phyloP scores from a whole-genome alignment of 1,140 invertebrate genomes.

The Ips nitidus region DNA sequence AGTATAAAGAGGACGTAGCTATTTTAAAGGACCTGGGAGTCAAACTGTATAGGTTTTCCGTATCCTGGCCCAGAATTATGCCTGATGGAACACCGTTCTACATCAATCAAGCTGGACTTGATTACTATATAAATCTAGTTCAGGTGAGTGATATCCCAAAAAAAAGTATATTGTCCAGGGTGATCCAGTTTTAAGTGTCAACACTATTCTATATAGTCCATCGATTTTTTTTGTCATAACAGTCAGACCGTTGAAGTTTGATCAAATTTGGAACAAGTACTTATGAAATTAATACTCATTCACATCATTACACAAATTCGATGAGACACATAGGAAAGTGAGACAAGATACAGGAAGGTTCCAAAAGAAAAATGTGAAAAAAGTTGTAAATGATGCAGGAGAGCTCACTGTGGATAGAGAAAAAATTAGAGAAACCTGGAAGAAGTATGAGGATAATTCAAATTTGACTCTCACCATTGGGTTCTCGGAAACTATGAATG shows the following conservation, averaged over 20 bases:
- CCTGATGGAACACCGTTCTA: constrained; percentile 31
- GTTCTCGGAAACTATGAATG: too few species aligned
- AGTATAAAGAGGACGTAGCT: constrained; percentile 59
- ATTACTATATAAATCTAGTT: constrained; percentile 62
- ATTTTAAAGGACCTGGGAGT: constrained; percentile 56
- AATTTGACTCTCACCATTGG: too few species aligned
- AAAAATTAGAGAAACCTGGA: too few species aligned
- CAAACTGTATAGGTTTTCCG: constrained; percentile 59
- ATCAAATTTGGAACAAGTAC: too few species aligned
- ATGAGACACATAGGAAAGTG: too few species aligned
- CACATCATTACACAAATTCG: too few species aligned
- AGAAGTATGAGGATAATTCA: too few species aligned
- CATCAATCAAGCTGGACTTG: constrained; percentile 32
- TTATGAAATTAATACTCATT: not conserved
- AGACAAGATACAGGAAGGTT: too few species aligned
- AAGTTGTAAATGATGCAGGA: too few species aligned
- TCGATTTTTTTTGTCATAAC: not conserved
- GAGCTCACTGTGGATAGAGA: too few species aligned
- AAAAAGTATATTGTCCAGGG: not conserved
- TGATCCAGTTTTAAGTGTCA: not conserved
- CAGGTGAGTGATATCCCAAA: constrained; percentile 2
- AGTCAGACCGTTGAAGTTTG: not conserved
- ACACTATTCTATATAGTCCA: not conserved
- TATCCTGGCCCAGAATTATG: constrained; percentile 60
- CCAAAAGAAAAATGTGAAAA: too few species aligned